These are phyloP conservation scores for Corticium candelabrum DNA, from an alignment of 37 sponge, comb jelly and placozoan species.

Conservation along the genomic window DNA sequence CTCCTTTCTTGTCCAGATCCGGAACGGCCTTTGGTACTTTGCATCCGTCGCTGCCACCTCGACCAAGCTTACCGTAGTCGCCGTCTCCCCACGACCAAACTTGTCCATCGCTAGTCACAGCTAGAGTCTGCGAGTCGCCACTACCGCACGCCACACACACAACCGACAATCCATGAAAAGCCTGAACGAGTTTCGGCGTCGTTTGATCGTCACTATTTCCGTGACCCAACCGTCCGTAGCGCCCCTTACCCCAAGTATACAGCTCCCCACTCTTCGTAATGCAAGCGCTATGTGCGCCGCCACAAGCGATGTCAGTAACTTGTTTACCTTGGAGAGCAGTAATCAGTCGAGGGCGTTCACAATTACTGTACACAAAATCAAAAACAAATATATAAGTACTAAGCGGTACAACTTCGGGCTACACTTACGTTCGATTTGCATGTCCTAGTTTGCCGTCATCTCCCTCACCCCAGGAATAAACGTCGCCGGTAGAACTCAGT, in stretches of 20 bases:
- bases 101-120: slow-evolving; percentile 20
- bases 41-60: slow-evolving; percentile 89
- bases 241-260: slow-evolving; percentile 95
- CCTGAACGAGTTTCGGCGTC: slow-evolving; percentile 78
- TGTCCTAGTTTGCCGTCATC: slow-evolving; percentile 91
- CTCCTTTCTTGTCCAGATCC: slow-evolving; percentile 39
- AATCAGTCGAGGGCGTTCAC: slow-evolving; percentile 45
- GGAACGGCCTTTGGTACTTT: slow-evolving; percentile 77
- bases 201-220: slow-evolving; percentile 78
- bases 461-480: slow-evolving; percentile 95
- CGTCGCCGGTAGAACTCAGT: slow-evolving; percentile 58
- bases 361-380: not conserved
- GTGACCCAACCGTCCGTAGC: slow-evolving; percentile 93
- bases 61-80: slow-evolving; percentile 93
- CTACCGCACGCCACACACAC: slow-evolving; percentile 81
- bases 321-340: slow-evolving; percentile 50
- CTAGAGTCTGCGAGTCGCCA: slow-evolving; percentile 86
- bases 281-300: slow-evolving; percentile 93
- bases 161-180: slow-evolving; percentile 51
- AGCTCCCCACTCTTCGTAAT: slow-evolving; percentile 63
- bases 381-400: not conserved
- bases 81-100: slow-evolving; percentile 97
- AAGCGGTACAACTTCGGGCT: not conserved
- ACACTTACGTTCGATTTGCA: slow-evolving; percentile 58
- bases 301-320: slow-evolving; percentile 66